Evolutionary conservation across 2,888 invertebrate genomes (phyloP).

Genomic region (Lasioglossum morio): DNA sequence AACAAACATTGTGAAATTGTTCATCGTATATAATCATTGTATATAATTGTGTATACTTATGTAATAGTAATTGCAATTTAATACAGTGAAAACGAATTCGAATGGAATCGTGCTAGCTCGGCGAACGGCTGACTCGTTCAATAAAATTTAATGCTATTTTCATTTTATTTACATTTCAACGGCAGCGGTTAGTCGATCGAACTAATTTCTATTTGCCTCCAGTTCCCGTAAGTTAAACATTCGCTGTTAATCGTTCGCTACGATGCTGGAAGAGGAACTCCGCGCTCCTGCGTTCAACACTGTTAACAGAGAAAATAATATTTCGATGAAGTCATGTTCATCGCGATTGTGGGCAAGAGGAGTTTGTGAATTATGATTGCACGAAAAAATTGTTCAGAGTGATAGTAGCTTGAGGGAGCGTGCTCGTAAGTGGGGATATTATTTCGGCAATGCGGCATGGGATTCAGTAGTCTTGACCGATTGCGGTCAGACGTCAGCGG

Average conservation of each 20-base stretch:
- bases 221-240: not conserved
- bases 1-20: too few relatives aligned
- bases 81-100: too few relatives aligned
- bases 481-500: slow-evolving; percentile 45
- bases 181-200: not conserved
- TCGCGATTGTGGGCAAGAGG: not conserved
- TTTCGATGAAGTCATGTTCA: not conserved
- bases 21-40: too few relatives aligned
- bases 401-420: not conserved
- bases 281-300: not conserved
- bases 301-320: not conserved
- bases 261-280: not conserved
- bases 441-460: slow-evolving; percentile 2
- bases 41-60: too few relatives aligned
- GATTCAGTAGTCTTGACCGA: slow-evolving; percentile 45
- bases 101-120: not conserved
- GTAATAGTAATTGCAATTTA: too few relatives aligned
- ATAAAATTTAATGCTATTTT: not conserved
- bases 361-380: not conserved
- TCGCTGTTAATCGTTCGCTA: not conserved
- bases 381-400: not conserved
- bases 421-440: slow-evolving; percentile 3
- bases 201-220: not conserved
- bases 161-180: not conserved
- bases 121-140: not conserved